phyloP scores from a whole-genome alignment of 1,140 invertebrate genomes.

The Drosophila chauvacae region DNA sequence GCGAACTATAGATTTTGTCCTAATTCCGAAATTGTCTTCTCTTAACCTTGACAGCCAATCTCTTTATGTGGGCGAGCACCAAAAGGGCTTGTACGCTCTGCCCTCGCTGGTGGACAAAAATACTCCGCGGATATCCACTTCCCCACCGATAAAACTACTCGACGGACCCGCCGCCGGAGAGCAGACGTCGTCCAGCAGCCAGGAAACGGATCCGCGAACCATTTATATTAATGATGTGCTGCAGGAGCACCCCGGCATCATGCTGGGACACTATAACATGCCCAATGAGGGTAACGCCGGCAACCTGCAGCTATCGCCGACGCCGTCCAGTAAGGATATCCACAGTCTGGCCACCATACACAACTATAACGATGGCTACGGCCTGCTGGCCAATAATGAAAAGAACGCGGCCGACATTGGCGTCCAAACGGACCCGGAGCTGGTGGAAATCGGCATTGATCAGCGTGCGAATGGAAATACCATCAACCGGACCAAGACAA shows the following conservation, averaged over 20 bases:
- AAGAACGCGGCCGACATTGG: slow-evolving; percentile 76
- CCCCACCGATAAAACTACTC: slow-evolving; percentile 87
- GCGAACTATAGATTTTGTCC: neutral
- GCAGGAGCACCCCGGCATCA: slow-evolving; percentile 85
- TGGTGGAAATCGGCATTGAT: slow-evolving; percentile 72
- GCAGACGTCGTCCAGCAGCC: slow-evolving; percentile 49
- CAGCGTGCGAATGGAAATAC: slow-evolving; percentile 52
- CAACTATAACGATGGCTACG: slow-evolving; percentile 74
- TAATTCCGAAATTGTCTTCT: neutral
- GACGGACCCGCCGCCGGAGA: slow-evolving; percentile 87
- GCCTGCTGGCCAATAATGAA: slow-evolving; percentile 68
- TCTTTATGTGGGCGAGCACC: slow-evolving; percentile 96
- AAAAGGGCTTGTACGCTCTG: slow-evolving; percentile 95
- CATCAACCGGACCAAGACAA: slow-evolving; percentile 81
- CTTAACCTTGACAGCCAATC: slow-evolving; percentile 89
- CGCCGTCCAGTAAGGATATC: slow-evolving; percentile 63
- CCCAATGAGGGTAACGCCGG: slow-evolving; percentile 86
- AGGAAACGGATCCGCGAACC: slow-evolving; percentile 73
- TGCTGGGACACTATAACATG: slow-evolving; percentile 92
- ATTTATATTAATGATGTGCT: slow-evolving; percentile 79
- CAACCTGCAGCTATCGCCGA: slow-evolving; percentile 71
- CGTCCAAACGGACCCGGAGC: slow-evolving; percentile 71
- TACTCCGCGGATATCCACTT: slow-evolving; percentile 89
- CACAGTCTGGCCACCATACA: slow-evolving; percentile 77
- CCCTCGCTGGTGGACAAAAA: slow-evolving; percentile 95